These are phyloP conservation scores for Globicephala melas DNA, from an alignment of 2,113 vertebrate genomes.

Conservation along the genomic window DNA sequence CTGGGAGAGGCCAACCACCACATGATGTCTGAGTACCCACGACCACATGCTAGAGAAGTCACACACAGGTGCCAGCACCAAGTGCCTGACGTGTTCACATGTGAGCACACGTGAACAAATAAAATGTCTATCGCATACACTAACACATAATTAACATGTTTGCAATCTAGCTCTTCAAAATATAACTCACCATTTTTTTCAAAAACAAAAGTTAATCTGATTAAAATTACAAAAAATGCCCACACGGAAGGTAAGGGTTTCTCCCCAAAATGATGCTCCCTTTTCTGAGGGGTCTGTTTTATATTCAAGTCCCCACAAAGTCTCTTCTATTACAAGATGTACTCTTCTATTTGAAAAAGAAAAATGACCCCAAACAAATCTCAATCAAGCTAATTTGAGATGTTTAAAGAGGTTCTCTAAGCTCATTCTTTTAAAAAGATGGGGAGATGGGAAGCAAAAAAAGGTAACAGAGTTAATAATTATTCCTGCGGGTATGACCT, in stretches of 20 bases:
- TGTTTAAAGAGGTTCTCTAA: not conserved
- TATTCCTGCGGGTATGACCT: not conserved
- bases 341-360: not conserved
- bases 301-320: not conserved
- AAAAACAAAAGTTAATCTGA: not conserved
- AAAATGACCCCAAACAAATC: not conserved
- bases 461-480: not conserved
- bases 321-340: not conserved
- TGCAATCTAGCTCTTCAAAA: not conserved
- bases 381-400: not conserved
- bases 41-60: not conserved
- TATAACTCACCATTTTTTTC: not conserved
- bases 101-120: not conserved
- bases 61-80: no score
- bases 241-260: not conserved
- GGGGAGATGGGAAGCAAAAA: not conserved
- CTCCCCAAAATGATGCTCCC: not conserved
- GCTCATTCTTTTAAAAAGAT: no score
- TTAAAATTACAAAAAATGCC: not conserved
- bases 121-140: not conserved
- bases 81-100: no score
- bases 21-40: accelerated
- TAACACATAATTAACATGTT: not conserved
- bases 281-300: not conserved
- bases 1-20: not conserved